Evolutionary conservation across 35 echinoderm and acorn worm species (phyloP).

Genomic region (Eucidaris tribuloides): DNA sequence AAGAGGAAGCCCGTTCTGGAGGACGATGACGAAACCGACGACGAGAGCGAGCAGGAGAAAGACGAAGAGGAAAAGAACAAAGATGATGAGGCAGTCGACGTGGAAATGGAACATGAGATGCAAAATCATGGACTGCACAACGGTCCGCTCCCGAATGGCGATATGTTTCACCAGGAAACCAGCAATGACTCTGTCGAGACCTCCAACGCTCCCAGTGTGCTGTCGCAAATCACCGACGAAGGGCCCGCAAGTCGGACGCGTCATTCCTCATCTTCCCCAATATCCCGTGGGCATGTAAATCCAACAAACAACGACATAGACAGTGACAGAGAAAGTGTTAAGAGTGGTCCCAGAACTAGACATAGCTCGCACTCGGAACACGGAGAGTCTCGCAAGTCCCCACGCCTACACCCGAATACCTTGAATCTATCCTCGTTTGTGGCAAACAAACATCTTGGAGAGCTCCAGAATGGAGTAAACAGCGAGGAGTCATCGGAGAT

Average conservation of each 20-base stretch:
- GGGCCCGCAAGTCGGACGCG: too few relatives aligned
- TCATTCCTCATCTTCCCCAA: too few relatives aligned
- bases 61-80: neutral
- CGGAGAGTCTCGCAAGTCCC: too few relatives aligned
- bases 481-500: constrained; percentile 12
- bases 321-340: constrained; percentile 77
- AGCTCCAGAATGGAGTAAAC: constrained; percentile 8
- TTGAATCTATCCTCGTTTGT: too few relatives aligned
- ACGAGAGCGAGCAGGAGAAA: neutral
- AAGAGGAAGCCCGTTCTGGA: neutral
- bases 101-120: neutral
- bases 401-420: too few relatives aligned
- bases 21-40: constrained; percentile 15
- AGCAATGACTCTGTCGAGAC: constrained; percentile 7
- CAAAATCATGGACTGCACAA: neutral
- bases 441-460: too few relatives aligned
- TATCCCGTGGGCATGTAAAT: too few relatives aligned
- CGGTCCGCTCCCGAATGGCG: constrained; percentile 29
- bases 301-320: too few relatives aligned
- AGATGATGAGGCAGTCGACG: neutral
- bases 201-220: constrained; percentile 17
- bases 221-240: constrained; percentile 10
- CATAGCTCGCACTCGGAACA: neutral
- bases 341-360: constrained; percentile 40
- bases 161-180: constrained; percentile 21